Conservation (phyloP, 2,888 invertebrate genomes). For the Ophraella communa region DNA sequence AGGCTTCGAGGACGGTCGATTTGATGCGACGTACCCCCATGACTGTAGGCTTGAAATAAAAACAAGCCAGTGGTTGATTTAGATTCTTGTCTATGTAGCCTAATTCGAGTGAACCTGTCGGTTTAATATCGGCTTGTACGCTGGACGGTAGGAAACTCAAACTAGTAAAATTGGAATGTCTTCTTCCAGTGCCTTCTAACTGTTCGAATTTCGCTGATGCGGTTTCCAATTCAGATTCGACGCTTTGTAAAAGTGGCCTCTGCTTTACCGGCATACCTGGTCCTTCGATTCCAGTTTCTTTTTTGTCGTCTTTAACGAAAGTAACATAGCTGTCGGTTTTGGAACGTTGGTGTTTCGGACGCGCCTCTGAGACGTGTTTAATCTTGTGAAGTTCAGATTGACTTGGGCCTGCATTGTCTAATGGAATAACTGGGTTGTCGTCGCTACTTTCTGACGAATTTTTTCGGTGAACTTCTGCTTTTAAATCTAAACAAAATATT, state of each 20-base stretch:
- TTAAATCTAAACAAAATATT: constrained; percentile 83
- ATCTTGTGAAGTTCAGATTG: constrained; percentile 27
- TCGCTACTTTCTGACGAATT: constrained; percentile 89
- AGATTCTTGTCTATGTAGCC: constrained; percentile 61
- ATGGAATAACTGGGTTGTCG: constrained; percentile 65
- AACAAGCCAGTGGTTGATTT: constrained; percentile 54
- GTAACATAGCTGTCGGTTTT: constrained; percentile 53
- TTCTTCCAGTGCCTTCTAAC: constrained; percentile 47
- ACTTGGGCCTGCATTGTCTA: constrained; percentile 57
- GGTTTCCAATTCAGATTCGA: constrained; percentile 54
- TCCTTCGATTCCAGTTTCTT: constrained; percentile 57
- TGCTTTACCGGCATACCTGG: constrained; percentile 63
- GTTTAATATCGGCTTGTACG: constrained; percentile 59
- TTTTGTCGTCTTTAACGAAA: constrained; percentile 59
- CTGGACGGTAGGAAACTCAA: constrained; percentile 62
- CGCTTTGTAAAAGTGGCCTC: constrained; percentile 54
- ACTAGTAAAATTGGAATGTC: constrained; percentile 70
- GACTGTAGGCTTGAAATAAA: constrained; percentile 56
- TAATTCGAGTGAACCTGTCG: constrained; percentile 65
- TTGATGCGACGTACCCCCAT: constrained; percentile 71
- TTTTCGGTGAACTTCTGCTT: constrained; percentile 92
- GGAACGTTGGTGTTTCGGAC: constrained; percentile 46
- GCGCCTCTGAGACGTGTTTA: constrained; percentile 30
- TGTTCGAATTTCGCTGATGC: constrained; percentile 43
- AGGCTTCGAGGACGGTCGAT: constrained; percentile 74